Evolutionary conservation across 2,888 invertebrate species (phyloP).

Genomic region (Podotricha telesiphe): DNA sequence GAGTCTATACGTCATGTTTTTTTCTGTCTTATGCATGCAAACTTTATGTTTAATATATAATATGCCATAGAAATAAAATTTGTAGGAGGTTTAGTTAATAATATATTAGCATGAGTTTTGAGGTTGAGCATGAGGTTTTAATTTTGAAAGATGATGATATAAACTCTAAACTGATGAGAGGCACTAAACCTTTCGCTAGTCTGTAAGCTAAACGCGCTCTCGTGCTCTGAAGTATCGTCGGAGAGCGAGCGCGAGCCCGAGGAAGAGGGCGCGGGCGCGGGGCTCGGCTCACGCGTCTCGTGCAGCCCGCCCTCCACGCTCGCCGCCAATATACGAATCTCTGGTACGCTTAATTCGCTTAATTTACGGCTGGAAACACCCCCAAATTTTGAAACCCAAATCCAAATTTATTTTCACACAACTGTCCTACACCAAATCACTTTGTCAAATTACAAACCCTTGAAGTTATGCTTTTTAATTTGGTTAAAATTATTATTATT

Average conservation of each 20-base stretch:
- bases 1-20: slow-evolving; percentile 39
- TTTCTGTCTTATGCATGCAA: not conserved
- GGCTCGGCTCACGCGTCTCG: slow-evolving; percentile 53
- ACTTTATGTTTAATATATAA: not conserved
- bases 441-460: not conserved
- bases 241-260: slow-evolving; percentile 43
- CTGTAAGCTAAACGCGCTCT: slow-evolving; percentile 81
- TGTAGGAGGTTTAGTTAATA: too few species aligned
- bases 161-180: slow-evolving; percentile 14
- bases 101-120: not conserved
- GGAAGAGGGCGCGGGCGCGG: slow-evolving; percentile 38
- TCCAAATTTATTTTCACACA: slow-evolving; percentile 10
- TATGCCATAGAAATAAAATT: too few species aligned
- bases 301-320: slow-evolving; percentile 92
- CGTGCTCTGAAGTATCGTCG: slow-evolving; percentile 78
- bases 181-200: slow-evolving; percentile 71
- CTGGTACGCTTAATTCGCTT: slow-evolving; percentile 90
- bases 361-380: slow-evolving; percentile 85
- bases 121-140: too few species aligned
- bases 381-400: slow-evolving; percentile 42
- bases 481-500: not conserved
- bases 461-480: not conserved
- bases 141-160: not conserved
- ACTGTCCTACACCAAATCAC: not conserved
- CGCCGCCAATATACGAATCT: slow-evolving; percentile 92